phyloP scores from a whole-genome alignment of 1,140 invertebrate genomes.

The Choristoneura fumiferana region DNA sequence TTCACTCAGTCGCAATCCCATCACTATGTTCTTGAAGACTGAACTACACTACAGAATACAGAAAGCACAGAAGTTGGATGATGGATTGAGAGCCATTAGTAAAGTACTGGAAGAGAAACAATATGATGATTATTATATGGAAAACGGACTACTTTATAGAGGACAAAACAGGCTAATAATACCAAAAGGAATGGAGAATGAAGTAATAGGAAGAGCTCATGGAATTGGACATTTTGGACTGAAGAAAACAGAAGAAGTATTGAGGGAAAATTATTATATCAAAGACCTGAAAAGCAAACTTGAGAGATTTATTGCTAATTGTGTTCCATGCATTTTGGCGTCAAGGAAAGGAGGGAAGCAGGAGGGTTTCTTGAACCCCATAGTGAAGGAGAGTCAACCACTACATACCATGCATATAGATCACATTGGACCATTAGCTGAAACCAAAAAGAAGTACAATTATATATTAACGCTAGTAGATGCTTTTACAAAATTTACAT shows the following conservation, averaged over 20 bases:
- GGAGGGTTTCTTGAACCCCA: background rate
- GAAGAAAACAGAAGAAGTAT: constrained; percentile 25
- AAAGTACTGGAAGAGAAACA: constrained; percentile 11
- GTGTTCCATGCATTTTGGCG: constrained; percentile 4
- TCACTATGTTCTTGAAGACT: background rate
- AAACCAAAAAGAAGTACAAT: constrained; percentile 47
- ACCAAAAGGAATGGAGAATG: constrained; percentile 23
- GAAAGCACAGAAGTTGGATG: constrained; percentile 15
- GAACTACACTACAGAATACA: background rate
- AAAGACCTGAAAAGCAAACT: constrained; percentile 23
- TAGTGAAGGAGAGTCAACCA: background rate
- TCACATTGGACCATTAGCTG: constrained; percentile 35
- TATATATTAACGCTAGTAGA: constrained; percentile 52
- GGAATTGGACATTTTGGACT: constrained; percentile 30
- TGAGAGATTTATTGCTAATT: background rate
- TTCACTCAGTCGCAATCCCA: constrained; percentile 22
- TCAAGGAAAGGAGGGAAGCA: constrained; percentile 19
- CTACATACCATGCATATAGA: background rate
- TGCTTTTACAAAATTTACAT: constrained; percentile 52
- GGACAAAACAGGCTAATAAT: constrained; percentile 19
- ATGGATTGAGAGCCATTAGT: constrained; percentile 9
- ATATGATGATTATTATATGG: constrained; percentile 18
- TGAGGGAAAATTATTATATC: constrained; percentile 27
- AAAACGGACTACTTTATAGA: constrained; percentile 23
- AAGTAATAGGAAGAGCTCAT: constrained; percentile 26